Evolutionary conservation across 2,797 vertebrate genomes (phyloP), one percentile per base, ranked within the genome.

Genomic region (Jordanella pulchra): DNA sequence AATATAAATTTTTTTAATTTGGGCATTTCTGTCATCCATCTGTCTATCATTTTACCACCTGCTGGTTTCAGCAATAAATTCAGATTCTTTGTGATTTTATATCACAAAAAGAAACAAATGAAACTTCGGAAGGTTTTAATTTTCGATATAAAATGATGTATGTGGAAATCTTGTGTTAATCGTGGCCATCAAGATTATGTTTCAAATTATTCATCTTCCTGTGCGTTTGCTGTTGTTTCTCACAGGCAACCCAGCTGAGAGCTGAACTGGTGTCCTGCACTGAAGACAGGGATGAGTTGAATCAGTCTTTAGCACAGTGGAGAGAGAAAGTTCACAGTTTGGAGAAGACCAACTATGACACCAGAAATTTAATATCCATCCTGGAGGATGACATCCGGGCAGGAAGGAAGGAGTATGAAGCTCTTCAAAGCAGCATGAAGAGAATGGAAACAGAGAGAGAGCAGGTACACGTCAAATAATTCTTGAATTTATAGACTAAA

Each of bases 231-330:
- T n/a, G n/a, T n/a, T n/a, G n/a, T n/a, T n/a, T n/a, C n/a, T 27
- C 78, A 4, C 86, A 93, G 91, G 94, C 89, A 67, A 87, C 84
- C 66, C 88, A 69, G 77, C 88, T 96, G 81, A 87, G 76, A 77
- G 89, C 92, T 80, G 94, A 96, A 76, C 80, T 96, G 15, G 92
- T 89, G 51, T 84, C 85, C 75, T 92, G 94, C 80, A 73, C 90
- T 13, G 95, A 96, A 82, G 95, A 95, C 77, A 93, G 94, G 75
- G 93, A 94, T 67, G 91, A 94, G 65, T 80, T 96, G 72, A 86
- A 78, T 55, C 88, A 92, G 77, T 89, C 93, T 50, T 82, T 91
- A 75, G 76, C 88, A 56, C 94, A 86, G 7, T 92, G 94, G 89
- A 93, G 91, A 82, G 93, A 92, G 53, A 93, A 93, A 71, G 87